phyloP scores from a whole-genome alignment of 2,888 invertebrate genomes.

The Fissipunctia ypsillon region DNA sequence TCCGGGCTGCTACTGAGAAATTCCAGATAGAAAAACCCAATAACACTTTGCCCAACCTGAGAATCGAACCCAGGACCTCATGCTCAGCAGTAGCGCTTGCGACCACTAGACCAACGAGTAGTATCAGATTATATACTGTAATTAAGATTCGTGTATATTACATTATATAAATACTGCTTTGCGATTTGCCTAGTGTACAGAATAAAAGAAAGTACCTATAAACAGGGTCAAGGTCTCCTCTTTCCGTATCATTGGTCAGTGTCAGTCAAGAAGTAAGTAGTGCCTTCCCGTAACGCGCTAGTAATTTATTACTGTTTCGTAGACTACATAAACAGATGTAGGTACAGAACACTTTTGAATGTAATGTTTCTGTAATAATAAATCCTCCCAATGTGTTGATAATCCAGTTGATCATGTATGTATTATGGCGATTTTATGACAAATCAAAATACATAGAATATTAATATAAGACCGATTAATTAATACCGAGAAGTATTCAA shows the following conservation, averaged over 20 bases:
- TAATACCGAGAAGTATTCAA: background rate
- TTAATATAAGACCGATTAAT: background rate
- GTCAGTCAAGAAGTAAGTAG: slow-evolving; percentile 1
- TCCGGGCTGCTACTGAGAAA: too few species aligned
- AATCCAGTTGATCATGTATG: background rate
- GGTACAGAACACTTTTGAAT: background rate
- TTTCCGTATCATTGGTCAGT: slow-evolving; percentile 2
- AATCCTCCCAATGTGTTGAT: background rate
- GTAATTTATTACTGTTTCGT: background rate
- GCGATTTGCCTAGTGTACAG: background rate
- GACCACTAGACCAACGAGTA: too few species aligned
- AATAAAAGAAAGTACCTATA: background rate
- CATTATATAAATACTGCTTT: too few species aligned
- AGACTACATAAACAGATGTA: background rate
- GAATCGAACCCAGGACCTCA: too few species aligned
- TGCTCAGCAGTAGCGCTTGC: too few species aligned
- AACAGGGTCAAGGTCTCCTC: background rate
- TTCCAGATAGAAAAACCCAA: too few species aligned
- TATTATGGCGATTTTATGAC: background rate
- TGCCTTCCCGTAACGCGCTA: background rate
- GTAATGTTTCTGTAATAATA: background rate
- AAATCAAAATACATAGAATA: background rate
- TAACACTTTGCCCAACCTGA: too few species aligned
- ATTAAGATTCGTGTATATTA: too few species aligned
- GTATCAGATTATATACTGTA: too few species aligned